A percentile compares a stretch with the other conserved stretches of the same genome.
Evolutionary conservation across 2,888 invertebrate genomes (phyloP).

Genomic region (Drosophila picticornis): DNA sequence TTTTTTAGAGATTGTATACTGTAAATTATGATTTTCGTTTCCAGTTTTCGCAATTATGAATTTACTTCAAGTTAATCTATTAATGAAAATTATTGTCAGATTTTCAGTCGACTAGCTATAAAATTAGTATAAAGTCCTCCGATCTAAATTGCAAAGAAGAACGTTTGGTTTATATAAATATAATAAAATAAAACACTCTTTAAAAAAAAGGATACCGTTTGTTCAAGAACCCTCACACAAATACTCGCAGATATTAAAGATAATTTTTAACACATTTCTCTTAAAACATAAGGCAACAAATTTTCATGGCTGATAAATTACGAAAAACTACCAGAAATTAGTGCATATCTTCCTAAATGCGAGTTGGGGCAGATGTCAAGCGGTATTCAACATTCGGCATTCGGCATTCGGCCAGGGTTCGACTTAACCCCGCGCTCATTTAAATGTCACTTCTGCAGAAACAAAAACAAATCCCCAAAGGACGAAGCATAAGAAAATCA

Average conservation of each 20-base stretch:
- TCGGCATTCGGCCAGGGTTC: constrained; percentile 2
- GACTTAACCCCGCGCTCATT: constrained; percentile 61
- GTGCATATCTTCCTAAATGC: constrained; percentile 60
- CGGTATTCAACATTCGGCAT: constrained; percentile 46
- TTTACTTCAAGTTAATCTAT: neutral
- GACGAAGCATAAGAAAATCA: constrained; percentile 69
- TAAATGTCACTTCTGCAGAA: constrained; percentile 70
- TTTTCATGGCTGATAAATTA: constrained; percentile 55
- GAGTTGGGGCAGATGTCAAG: constrained; percentile 68
- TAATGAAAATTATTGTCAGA: neutral
- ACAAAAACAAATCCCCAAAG: constrained; percentile 68
- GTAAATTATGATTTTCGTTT: neutral
- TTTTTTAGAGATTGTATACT: neutral
- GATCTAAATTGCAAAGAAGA: neutral
- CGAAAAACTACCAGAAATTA: constrained; percentile 67
- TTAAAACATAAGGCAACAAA: constrained; percentile 35
- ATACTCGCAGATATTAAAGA: neutral
- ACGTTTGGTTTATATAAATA: neutral
- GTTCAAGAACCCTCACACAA: constrained; percentile 5
- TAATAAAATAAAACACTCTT: neutral
- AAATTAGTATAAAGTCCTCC: neutral
- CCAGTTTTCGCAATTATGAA: neutral
- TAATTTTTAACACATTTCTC: constrained; percentile 21
- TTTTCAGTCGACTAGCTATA: neutral
- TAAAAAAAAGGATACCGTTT: neutral